Percentiles rank a stretch among this genome's conserved stretches.
These are phyloP conservation scores for Gonioctena quinquepunctata DNA, from an alignment of 1,140 invertebrate genomes.

Conservation along the genomic window DNA sequence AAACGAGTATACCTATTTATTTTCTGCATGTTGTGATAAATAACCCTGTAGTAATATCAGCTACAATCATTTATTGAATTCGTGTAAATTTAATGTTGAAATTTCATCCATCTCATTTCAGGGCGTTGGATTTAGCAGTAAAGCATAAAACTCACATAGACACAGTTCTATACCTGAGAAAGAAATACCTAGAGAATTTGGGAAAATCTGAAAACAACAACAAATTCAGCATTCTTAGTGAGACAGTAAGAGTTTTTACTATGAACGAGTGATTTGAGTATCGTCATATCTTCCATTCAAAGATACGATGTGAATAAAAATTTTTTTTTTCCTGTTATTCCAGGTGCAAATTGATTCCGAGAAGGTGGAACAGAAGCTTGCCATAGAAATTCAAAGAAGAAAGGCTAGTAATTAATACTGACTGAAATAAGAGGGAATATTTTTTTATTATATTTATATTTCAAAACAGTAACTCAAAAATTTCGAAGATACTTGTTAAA, in stretches of 20 bases:
- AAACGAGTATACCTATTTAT: too few relatives aligned
- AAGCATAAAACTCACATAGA: slow-evolving; percentile 80
- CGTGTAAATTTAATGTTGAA: too few relatives aligned
- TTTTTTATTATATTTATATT: too few relatives aligned
- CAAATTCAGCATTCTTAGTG: slow-evolving; percentile 67
- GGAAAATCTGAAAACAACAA: slow-evolving; percentile 78
- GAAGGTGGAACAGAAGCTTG: slow-evolving; percentile 48
- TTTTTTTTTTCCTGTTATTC: slow-evolving; percentile 4
- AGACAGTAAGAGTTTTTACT: slow-evolving; percentile 43
- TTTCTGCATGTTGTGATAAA: too few relatives aligned
- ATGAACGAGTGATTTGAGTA: too few relatives aligned
- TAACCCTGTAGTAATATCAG: too few relatives aligned
- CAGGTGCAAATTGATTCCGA: slow-evolving; percentile 45
- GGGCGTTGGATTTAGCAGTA: slow-evolving; percentile 82
- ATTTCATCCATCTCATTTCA: too few relatives aligned
- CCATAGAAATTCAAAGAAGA: slow-evolving; percentile 36
- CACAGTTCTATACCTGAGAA: slow-evolving; percentile 75
- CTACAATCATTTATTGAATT: too few relatives aligned
- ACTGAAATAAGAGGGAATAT: too few relatives aligned
- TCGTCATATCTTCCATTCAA: too few relatives aligned
- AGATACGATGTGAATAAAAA: background rate
- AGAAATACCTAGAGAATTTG: slow-evolving; percentile 74
- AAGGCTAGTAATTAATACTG: slow-evolving; percentile 22
- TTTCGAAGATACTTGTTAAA: too few relatives aligned
- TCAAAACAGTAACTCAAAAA: too few relatives aligned